These are phyloP conservation scores for Trematocara unimaculatum DNA, from an alignment of 2,113 vertebrate species.

Conservation along the genomic window DNA sequence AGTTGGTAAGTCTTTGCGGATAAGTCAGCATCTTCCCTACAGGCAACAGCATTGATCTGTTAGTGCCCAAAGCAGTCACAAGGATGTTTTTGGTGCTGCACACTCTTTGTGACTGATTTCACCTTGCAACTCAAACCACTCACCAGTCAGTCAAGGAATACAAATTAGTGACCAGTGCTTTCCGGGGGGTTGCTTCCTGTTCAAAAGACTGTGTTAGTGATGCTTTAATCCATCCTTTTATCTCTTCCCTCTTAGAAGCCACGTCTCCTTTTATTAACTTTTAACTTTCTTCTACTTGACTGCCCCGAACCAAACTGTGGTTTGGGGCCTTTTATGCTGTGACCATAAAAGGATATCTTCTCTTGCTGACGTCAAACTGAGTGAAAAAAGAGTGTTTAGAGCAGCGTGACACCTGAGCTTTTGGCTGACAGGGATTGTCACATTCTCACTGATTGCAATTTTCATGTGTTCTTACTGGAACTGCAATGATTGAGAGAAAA, in stretches of 20 bases:
- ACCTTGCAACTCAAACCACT: background rate
- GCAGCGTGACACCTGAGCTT: background rate
- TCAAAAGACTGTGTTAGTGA: background rate
- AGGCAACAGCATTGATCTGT: background rate
- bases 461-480: background rate
- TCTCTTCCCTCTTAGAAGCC: background rate
- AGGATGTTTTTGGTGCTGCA: background rate
- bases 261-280: background rate
- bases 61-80: background rate
- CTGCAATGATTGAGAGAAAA: background rate
- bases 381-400: background rate
- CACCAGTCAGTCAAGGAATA: background rate
- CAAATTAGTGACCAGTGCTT: background rate
- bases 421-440: background rate
- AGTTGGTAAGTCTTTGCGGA: background rate
- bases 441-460: background rate
- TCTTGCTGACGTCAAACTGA: background rate
- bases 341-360: background rate
- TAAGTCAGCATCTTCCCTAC: background rate
- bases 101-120: background rate
- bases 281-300: background rate
- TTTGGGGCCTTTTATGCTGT: background rate
- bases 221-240: background rate
- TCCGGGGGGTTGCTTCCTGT: background rate
- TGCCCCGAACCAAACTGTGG: accelerated